phyloP scores from a whole-genome alignment of 2,113 vertebrate genomes.

The Oreochromis niloticus region DNA sequence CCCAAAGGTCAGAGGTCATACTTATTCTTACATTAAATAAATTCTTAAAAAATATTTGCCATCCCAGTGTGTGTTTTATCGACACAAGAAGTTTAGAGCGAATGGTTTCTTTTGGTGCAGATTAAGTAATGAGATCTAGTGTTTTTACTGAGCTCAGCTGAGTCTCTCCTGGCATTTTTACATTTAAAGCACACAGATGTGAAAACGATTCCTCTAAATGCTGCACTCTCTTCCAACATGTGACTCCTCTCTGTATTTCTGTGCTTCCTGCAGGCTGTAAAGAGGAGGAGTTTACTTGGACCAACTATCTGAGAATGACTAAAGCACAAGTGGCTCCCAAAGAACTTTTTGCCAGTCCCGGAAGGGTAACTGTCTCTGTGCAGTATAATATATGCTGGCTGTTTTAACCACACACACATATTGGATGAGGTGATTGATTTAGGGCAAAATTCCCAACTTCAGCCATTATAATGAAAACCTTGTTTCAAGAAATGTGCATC shows the following conservation, averaged over 20 bases:
- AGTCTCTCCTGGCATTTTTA: background rate
- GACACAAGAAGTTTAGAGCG: background rate
- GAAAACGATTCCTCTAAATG: background rate
- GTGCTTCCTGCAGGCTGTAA: constrained; percentile 81
- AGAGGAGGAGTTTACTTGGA: constrained; percentile 97
- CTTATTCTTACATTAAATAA: background rate
- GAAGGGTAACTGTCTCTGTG: constrained; percentile 67
- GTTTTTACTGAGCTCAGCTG: background rate
- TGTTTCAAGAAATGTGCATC: background rate
- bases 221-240: background rate
- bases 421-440: background rate
- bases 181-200: background rate
- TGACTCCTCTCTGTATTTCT: background rate
- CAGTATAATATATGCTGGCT: background rate
- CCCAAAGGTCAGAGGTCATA: constrained; percentile 85
- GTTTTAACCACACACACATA: background rate
- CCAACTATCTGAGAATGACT: constrained; percentile 88
- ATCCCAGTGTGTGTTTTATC: background rate
- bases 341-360: constrained; percentile 84
- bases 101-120: background rate
- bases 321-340: constrained; percentile 92
- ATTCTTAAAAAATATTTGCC: background rate
- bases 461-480: background rate
- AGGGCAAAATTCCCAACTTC: background rate
- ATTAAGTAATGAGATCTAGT: background rate